Conservation (phyloP, 2,888 invertebrate species). For the Cheilosia soror region DNA sequence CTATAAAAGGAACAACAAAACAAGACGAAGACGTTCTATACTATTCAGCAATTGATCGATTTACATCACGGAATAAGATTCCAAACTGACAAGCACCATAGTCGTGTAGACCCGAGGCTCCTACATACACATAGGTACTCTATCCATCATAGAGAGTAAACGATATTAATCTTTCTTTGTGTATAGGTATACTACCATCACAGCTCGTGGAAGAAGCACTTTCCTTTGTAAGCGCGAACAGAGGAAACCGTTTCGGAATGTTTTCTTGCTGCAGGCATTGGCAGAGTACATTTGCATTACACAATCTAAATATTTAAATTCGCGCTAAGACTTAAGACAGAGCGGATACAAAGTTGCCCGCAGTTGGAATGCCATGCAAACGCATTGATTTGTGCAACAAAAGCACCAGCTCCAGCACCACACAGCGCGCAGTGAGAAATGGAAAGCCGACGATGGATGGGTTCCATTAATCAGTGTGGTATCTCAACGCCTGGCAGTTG, state of each 20-base stretch:
- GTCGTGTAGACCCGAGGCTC: background rate
- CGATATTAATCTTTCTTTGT: conserved; percentile 29
- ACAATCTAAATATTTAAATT: conserved; percentile 33
- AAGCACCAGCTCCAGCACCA: no score
- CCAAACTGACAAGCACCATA: background rate
- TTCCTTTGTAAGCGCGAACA: conserved; percentile 24
- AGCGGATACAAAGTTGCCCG: conserved; percentile 2
- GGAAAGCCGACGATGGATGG: conserved; percentile 5
- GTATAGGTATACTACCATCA: background rate
- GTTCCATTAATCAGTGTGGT: conserved; percentile 17
- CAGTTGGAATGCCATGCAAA: conserved; percentile 6
- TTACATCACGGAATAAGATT: conserved; percentile 29
- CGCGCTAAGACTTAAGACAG: background rate
- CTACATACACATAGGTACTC: background rate
- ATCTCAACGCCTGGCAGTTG: conserved; percentile 11
- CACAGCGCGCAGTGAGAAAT: background rate
- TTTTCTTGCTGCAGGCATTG: conserved; percentile 9
- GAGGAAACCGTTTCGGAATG: conserved; percentile 20
- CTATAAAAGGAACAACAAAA: background rate
- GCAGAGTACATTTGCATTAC: conserved; percentile 9
- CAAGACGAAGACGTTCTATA: conserved; percentile 1
- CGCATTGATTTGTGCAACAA: conserved; percentile 5
- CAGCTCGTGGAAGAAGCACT: conserved; percentile 1
- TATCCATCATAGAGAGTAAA: background rate
- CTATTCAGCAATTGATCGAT: conserved; percentile 25